Evolutionary conservation across 1,140 invertebrate species (phyloP).

Genomic region (Rhyzopertha dominica): DNA sequence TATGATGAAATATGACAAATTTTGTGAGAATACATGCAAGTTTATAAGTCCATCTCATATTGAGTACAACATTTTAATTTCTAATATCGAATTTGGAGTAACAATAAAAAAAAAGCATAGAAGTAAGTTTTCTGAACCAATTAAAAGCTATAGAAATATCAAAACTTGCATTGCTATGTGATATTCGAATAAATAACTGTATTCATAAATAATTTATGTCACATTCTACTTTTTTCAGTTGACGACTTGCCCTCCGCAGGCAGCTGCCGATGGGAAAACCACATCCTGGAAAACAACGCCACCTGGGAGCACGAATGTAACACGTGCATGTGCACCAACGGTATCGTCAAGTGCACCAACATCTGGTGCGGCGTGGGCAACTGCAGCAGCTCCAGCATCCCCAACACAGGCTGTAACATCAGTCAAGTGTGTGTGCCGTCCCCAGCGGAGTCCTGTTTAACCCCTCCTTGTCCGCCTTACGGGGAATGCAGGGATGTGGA

Average conservation of each 20-base stretch:
- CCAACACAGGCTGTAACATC: constrained; percentile 51
- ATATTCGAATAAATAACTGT: background rate
- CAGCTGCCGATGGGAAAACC: constrained; percentile 55
- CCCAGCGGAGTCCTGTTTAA: constrained; percentile 68
- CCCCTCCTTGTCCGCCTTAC: constrained; percentile 68
- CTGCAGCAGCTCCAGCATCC: constrained; percentile 55
- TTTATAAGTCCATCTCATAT: too few species aligned
- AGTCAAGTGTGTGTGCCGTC: constrained; percentile 72
- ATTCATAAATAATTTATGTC: constrained; percentile 2
- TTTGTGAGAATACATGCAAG: too few species aligned
- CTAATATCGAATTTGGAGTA: too few species aligned
- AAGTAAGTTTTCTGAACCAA: too few species aligned
- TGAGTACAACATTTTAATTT: too few species aligned
- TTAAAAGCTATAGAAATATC: too few species aligned
- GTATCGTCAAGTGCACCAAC: constrained; percentile 72
- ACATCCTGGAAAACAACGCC: constrained; percentile 55
- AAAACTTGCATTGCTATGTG: constrained; percentile 1
- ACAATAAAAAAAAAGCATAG: too few species aligned
- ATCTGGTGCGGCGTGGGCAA: constrained; percentile 82
- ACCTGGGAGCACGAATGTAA: constrained; percentile 75
- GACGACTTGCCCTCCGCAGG: constrained; percentile 44
- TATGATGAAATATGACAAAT: too few species aligned
- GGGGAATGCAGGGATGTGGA: constrained; percentile 76
- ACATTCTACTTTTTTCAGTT: constrained; percentile 36
- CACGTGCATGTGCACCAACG: constrained; percentile 69